phyloP scores from a whole-genome alignment of 1,140 invertebrate species.

The Mylabris phalerata region DNA sequence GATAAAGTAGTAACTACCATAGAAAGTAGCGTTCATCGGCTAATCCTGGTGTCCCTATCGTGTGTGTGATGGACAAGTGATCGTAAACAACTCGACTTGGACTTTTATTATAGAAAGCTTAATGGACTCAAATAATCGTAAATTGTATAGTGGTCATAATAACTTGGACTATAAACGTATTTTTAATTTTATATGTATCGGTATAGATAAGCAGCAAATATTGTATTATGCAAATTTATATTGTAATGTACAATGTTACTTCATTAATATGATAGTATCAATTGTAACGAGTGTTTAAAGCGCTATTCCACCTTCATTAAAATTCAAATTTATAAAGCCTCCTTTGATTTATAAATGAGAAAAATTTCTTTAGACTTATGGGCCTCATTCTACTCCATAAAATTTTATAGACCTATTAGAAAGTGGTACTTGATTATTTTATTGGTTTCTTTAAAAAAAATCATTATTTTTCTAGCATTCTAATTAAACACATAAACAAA shows the following conservation, averaged over 20 bases:
- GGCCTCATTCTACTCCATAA: too few relatives aligned
- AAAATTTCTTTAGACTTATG: too few relatives aligned
- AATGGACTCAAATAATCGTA: constrained; percentile 33
- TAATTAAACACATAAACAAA: too few relatives aligned
- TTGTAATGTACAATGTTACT: too few relatives aligned
- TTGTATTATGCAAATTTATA: constrained; percentile 7
- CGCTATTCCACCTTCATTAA: too few relatives aligned
- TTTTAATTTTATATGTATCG: constrained; percentile 6
- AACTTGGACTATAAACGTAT: constrained; percentile 15
- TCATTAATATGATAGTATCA: background rate
- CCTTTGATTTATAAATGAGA: too few relatives aligned
- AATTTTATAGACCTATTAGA: too few relatives aligned
- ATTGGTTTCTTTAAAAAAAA: too few relatives aligned
- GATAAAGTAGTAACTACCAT: constrained; percentile 30
- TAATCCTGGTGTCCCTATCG: constrained; percentile 18
- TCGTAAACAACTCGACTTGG: constrained; percentile 32
- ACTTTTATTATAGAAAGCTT: constrained; percentile 35
- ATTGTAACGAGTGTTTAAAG: constrained; percentile 4
- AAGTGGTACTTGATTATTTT: too few relatives aligned
- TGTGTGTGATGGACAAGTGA: constrained; percentile 23
- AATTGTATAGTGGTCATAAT: constrained; percentile 25
- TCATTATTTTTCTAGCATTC: too few relatives aligned
- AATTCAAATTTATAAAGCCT: too few relatives aligned
- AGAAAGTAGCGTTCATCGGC: constrained; percentile 26
- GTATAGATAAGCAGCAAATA: constrained; percentile 3